These are phyloP conservation scores for Apis laboriosa DNA, from an alignment of 1,140 invertebrate genomes.

Conservation along the genomic window DNA sequence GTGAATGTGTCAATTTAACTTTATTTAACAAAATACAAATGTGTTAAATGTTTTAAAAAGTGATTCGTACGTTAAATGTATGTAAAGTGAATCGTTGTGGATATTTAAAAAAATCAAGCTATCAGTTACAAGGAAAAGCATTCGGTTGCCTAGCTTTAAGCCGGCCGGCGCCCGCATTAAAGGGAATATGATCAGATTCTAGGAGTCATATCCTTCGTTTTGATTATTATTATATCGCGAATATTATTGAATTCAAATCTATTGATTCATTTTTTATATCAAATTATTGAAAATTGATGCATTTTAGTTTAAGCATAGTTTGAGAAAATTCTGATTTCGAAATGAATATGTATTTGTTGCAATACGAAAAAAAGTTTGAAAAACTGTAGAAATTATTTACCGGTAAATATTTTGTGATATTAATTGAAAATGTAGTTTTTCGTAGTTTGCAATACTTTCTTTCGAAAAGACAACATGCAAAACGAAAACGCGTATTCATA, in stretches of 20 bases:
- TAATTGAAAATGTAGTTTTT: slow-evolving; percentile 31
- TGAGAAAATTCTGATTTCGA: background rate
- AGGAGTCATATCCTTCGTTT: slow-evolving; percentile 12
- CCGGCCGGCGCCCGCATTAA: slow-evolving; percentile 77
- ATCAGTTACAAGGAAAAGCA: slow-evolving; percentile 56
- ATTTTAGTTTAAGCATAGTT: background rate
- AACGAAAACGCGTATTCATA: background rate
- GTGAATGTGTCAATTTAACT: background rate
- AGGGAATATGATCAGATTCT: slow-evolving; percentile 76
- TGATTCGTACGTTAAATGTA: background rate
- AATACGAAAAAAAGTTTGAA: no score
- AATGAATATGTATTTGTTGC: background rate
- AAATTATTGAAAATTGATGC: background rate
- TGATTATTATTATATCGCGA: background rate
- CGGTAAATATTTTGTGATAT: background rate
- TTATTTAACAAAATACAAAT: background rate
- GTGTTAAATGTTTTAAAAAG: background rate
- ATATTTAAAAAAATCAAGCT: slow-evolving; percentile 16
- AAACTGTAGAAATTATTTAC: background rate
- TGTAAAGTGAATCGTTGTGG: background rate
- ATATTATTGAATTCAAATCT: background rate
- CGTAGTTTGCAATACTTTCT: background rate
- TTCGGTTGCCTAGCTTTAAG: slow-evolving; percentile 70
- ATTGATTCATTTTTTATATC: background rate
- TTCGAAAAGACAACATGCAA: background rate